Base-by-base conservation (phyloP, 2,113 vertebrate genomes). In the Urocynchramus pylzowi region DNA sequence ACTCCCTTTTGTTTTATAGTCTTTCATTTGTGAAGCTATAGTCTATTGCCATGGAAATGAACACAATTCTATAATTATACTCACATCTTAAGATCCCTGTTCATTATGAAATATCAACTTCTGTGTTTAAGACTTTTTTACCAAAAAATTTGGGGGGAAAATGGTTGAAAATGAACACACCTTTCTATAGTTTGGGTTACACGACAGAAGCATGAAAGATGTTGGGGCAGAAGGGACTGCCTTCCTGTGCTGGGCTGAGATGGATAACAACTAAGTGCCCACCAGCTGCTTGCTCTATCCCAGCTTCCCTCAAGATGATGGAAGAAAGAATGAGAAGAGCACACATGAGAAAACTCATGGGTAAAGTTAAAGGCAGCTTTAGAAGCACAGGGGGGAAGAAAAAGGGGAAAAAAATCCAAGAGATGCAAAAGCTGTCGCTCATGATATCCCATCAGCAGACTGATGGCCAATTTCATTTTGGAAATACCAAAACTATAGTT, bases 21-120 rank as follows among this genome's bases (percentile, higher is more conserved):
- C 44, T 68, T 87, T 41, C 79, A 28, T 87, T 95, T 90, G 70
- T 44, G 67, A 54, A 2, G 8, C n/a, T 61, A 2, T 28, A 52
- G 54, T 79, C 84, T 74, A 49, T 83, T 83, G 37, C 70, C 35
- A 35, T 70, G 59, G 75, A 88, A 95, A 94, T 95, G 16, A 93
- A 30, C 17, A 13, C 47, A 87, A 86, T 65, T 84, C 45, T 42
- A 59, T 61, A 76, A 68, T 65, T 91, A 63, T 0, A 0, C 24
- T 84, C 44, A 18, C 16, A n/a, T 85, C 57, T 89, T 73, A 57
- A 80, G 50, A 83, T 85, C 42, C 7, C 16, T 30, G 14, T 83
- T 90, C 16, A 56, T 87, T 59, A 39, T 30, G 22, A 87, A 89
- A 64, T 49, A 64, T 5, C 49, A 39, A 18, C 21, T 81, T 80